Percentiles rank a stretch among this genome's conserved stretches.
These are phyloP conservation scores for Melipona beecheii DNA, from an alignment of 2,888 invertebrate genomes.

Conservation along the genomic window DNA sequence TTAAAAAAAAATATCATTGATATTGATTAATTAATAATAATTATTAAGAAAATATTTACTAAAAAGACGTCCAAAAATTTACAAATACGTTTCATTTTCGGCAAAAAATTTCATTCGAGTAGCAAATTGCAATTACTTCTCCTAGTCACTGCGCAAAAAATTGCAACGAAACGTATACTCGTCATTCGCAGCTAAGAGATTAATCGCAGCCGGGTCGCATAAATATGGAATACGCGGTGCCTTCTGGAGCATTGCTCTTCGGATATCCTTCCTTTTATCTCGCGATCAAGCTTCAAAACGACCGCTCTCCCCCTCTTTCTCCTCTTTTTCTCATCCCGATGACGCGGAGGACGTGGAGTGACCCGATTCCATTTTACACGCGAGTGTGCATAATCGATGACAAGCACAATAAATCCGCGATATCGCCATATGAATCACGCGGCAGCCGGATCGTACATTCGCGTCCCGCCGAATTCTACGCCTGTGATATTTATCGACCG, in stretches of 20 bases:
- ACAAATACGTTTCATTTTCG: no score
- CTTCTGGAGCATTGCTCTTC: conserved; percentile 42
- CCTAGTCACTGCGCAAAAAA: no score
- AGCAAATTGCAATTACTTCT: no score
- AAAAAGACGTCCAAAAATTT: no score
- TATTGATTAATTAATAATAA: no score
- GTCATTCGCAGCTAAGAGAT: no score
- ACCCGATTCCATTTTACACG: conserved; percentile 64
- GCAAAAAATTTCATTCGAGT: no score
- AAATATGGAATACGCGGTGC: conserved; percentile 23
- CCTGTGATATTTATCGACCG: conserved; percentile 5
- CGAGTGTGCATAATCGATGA: conserved; percentile 63
- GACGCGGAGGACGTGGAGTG: conserved; percentile 7
- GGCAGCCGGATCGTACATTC: conserved; percentile 17
- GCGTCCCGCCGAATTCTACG: conserved; percentile 22
- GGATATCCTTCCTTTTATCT: conserved; percentile 34
- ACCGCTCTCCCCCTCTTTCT: no score
- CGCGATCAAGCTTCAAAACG: not conserved
- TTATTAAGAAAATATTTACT: no score
- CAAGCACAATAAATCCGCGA: conserved; percentile 63
- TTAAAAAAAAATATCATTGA: no score
- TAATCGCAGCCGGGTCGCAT: no score
- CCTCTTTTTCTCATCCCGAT: not conserved
- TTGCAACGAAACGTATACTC: no score
- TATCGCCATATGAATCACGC: conserved; percentile 55